Conservation (phyloP, 2,797 vertebrate genomes). For the Phrynocephalus forsythii region DNA sequence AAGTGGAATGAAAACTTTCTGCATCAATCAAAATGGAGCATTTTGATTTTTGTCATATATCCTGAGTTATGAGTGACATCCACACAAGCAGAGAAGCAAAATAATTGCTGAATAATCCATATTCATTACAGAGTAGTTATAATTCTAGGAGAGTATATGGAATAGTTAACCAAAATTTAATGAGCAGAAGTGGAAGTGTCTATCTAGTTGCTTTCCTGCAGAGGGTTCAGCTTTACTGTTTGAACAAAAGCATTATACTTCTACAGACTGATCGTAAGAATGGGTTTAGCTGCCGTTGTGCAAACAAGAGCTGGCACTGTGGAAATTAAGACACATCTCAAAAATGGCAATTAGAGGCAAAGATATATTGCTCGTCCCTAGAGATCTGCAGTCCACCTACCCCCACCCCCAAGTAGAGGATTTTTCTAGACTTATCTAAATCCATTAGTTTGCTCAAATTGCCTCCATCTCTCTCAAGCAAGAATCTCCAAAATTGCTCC, state of each 20-base stretch:
- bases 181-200: slow-evolving; percentile 42
- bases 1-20: slow-evolving; percentile 32
- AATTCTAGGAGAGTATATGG: slow-evolving; percentile 48
- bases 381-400: background rate
- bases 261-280: background rate
- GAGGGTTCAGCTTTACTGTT: slow-evolving; percentile 34
- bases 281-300: background rate
- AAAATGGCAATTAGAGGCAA: background rate
- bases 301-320: background rate
- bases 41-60: slow-evolving; percentile 54
- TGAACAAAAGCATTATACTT: slow-evolving; percentile 10
- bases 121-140: slow-evolving; percentile 56
- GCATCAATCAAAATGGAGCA: slow-evolving; percentile 26
- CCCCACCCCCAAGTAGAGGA: no score
- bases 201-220: slow-evolving; percentile 18
- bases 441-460: background rate
- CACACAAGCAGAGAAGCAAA: slow-evolving; percentile 47
- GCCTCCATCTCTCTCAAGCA: background rate
- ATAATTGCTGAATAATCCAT: slow-evolving; percentile 58
- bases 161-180: slow-evolving; percentile 60
- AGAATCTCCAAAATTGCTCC: background rate
- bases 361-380: background rate
- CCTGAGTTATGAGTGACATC: slow-evolving; percentile 36
- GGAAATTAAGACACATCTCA: background rate
- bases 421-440: background rate